Percentiles rank a stretch among this genome's conserved stretches.
phyloP scores from a whole-genome alignment of 2,797 vertebrate species.

The Loris lydekkerianus region DNA sequence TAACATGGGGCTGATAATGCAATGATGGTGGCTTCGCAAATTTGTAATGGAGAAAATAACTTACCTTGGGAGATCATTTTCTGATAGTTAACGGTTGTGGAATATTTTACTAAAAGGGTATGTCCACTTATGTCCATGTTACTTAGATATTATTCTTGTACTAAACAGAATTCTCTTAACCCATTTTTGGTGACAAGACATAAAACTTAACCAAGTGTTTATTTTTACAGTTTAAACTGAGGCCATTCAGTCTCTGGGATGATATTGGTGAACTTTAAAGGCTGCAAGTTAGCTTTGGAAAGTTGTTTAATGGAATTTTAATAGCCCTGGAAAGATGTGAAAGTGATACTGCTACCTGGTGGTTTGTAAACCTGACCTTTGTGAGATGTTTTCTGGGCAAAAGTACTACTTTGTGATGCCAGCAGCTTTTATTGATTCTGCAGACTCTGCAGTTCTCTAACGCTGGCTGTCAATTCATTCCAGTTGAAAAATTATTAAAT shows the following conservation, averaged over 20 bases:
- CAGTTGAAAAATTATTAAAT: constrained; percentile 81
- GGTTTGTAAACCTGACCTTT: constrained; percentile 77
- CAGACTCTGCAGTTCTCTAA: constrained; percentile 74
- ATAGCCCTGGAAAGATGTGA: constrained; percentile 70
- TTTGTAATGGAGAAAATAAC: constrained; percentile 32
- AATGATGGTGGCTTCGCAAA: neutral
- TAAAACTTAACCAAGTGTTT: constrained; percentile 71
- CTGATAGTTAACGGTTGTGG: neutral
- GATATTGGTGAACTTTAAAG: constrained; percentile 71
- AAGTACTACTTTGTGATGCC: constrained; percentile 69
- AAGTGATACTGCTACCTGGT: constrained; percentile 78
- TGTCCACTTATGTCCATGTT: neutral
- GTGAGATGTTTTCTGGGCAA: constrained; percentile 80
- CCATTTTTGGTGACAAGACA: constrained; percentile 48
- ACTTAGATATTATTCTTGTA: constrained; percentile 50
- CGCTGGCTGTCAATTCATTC: constrained; percentile 78
- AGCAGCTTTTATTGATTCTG: constrained; percentile 72
- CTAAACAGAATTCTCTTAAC: constrained; percentile 62
- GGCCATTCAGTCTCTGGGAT: constrained; percentile 66
- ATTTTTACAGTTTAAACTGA: constrained; percentile 40
- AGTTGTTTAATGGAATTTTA: constrained; percentile 79
- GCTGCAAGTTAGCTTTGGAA: constrained; percentile 63
- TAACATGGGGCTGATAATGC: neutral
- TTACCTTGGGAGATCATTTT: neutral
- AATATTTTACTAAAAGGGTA: neutral